These are phyloP conservation scores for Stenichneumon culpator DNA, from an alignment of 2,888 invertebrate species.

Conservation along the genomic window DNA sequence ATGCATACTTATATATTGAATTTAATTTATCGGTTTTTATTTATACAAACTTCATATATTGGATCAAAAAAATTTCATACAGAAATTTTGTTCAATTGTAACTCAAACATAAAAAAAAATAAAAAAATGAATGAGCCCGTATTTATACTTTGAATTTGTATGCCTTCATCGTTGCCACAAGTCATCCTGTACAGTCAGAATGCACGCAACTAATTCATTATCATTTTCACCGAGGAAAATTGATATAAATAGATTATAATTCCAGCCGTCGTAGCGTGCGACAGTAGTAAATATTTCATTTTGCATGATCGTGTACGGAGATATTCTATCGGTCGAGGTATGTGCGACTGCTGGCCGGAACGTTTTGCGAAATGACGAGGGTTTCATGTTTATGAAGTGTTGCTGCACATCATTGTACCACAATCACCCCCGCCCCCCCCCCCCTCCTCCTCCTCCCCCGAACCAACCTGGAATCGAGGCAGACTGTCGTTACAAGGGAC, in stretches of 20 bases:
- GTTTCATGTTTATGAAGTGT: conserved; percentile 78
- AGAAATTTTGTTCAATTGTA: no score
- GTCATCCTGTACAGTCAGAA: background rate
- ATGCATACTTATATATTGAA: no score
- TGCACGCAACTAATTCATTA: background rate
- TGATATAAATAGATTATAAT: conserved; percentile 18
- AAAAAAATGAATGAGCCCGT: no score
- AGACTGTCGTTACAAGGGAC: conserved; percentile 73
- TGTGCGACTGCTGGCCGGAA: conserved; percentile 52
- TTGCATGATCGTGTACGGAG: conserved; percentile 23
- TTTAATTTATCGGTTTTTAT: no score
- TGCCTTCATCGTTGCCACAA: background rate
- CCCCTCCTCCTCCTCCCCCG: conserved; percentile 63
- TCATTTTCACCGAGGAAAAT: conserved; percentile 5
- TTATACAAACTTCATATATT: no score
- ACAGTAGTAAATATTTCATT: conserved; percentile 23
- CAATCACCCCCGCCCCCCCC: conserved; percentile 65
- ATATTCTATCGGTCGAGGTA: conserved; percentile 25
- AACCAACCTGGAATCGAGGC: conserved; percentile 58
- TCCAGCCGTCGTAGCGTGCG: conserved; percentile 30
- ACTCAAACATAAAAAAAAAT: no score
- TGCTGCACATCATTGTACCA: conserved; percentile 69
- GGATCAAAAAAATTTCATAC: no score
- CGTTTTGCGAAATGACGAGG: conserved; percentile 73
- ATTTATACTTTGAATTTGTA: background rate